Conservation (phyloP, 2,888 invertebrate genomes). For the Tetragnatha montana region DNA sequence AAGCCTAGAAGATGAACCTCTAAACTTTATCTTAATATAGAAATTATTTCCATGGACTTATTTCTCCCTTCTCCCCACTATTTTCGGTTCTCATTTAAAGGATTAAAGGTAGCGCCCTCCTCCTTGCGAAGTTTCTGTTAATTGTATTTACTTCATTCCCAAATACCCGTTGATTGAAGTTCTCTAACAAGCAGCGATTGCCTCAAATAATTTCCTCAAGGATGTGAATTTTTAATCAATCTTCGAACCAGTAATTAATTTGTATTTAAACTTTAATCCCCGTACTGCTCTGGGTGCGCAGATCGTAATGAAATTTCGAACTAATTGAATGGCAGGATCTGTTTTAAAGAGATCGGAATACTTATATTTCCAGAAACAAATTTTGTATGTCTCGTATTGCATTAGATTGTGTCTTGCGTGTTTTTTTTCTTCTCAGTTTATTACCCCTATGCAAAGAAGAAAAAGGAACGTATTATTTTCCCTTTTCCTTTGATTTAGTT, state of each 20-base stretch:
- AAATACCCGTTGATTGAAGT: conserved; percentile 35
- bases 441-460: not conserved
- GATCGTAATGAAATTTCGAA: not conserved
- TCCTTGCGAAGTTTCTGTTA: conserved; percentile 17
- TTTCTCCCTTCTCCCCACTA: not conserved
- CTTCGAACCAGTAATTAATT: conserved; percentile 34
- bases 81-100: conserved; percentile 30
- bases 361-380: not conserved
- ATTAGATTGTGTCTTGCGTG: not conserved
- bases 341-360: not conserved
- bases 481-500: not conserved
- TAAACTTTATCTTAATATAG: not conserved
- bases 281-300: not conserved
- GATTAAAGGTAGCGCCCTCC: conserved; percentile 19
- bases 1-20: not conserved
- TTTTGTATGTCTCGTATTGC: not conserved
- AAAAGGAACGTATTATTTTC: not conserved
- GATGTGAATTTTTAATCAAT: conserved; percentile 37
- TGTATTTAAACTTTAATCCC: conserved; percentile 23
- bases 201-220: conserved; percentile 37
- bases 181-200: conserved; percentile 6
- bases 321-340: not conserved
- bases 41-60: not conserved
- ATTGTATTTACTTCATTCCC: conserved; percentile 35
- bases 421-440: not conserved